Evolutionary conservation across 2,113 vertebrate genomes (phyloP).

Genomic region (Oxyruncus cristatus): DNA sequence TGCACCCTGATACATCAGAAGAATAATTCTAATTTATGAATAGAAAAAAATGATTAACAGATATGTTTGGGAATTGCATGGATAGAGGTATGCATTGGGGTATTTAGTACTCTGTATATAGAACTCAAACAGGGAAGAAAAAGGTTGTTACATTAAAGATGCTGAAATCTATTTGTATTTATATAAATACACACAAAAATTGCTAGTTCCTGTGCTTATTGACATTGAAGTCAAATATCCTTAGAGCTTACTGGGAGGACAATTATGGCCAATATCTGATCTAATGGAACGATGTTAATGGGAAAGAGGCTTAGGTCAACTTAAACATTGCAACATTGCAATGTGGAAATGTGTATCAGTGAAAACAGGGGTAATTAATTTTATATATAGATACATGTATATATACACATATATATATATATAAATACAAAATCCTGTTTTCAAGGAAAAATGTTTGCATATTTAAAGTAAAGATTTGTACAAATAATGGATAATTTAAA

Average conservation of each 20-base stretch:
- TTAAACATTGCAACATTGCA: neutral
- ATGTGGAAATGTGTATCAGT: neutral
- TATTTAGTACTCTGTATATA: neutral
- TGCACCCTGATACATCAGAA: neutral
- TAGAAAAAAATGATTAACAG: neutral
- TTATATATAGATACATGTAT: neutral
- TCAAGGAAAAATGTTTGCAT: neutral
- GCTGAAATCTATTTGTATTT: neutral
- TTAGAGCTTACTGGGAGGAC: neutral
- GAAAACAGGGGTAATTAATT: neutral
- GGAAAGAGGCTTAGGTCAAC: neutral
- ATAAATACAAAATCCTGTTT: neutral
- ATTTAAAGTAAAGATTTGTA: neutral
- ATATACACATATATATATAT: neutral
- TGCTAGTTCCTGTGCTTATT: neutral
- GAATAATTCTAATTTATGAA: neutral
- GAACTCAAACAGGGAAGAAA: neutral
- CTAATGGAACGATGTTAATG: neutral
- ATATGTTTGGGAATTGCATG: neutral
- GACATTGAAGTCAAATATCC: neutral
- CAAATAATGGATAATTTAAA: neutral
- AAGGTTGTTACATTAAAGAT: neutral
- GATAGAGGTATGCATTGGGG: neutral
- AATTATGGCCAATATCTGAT: neutral
- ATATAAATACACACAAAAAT: neutral